A percentile compares a stretch with the other conserved stretches of the same genome.
Evolutionary conservation across 2,888 invertebrate species (phyloP).

Genomic region (Gari tellinella): DNA sequence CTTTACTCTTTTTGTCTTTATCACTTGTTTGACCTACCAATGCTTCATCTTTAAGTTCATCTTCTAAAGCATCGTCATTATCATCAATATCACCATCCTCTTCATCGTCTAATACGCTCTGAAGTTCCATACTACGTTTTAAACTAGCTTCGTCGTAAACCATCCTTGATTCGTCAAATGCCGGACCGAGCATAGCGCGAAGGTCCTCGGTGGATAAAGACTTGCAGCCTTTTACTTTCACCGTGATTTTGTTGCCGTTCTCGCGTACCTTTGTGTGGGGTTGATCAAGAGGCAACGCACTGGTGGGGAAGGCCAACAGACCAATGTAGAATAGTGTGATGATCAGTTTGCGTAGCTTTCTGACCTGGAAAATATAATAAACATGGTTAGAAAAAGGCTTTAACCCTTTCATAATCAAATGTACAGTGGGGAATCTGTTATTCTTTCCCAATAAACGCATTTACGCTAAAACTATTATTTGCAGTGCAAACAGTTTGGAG

Average conservation of each 20-base stretch:
- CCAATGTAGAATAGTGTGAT: slow-evolving; percentile 56
- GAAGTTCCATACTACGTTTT: slow-evolving; percentile 56
- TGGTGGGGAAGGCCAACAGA: slow-evolving; percentile 55
- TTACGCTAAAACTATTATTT: too few species aligned
- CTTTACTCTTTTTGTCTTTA: slow-evolving; percentile 6
- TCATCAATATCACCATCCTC: slow-evolving; percentile 41
- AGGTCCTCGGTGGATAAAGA: slow-evolving; percentile 64
- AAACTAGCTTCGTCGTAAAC: slow-evolving; percentile 57
- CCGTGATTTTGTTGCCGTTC: slow-evolving; percentile 40
- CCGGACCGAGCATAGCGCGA: slow-evolving; percentile 66
- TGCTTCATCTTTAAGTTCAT: slow-evolving; percentile 57
- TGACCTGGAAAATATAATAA: slow-evolving; percentile 54
- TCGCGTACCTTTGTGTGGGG: slow-evolving; percentile 43
- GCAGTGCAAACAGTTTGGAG: too few species aligned
- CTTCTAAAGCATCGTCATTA: slow-evolving; percentile 39
- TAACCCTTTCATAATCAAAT: too few species aligned
- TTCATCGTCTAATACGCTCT: slow-evolving; percentile 48
- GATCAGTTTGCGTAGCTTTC: slow-evolving; percentile 58
- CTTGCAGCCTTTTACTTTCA: slow-evolving; percentile 63
- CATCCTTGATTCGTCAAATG: slow-evolving; percentile 72
- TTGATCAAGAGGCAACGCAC: slow-evolving; percentile 54
- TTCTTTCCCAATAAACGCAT: too few species aligned
- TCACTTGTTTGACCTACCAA: slow-evolving; percentile 20
- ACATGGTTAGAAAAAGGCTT: too few species aligned
- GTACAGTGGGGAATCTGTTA: too few species aligned